phyloP scores from a whole-genome alignment of 53 echinoderm and acorn worm species.

The Arbacia lixula region DNA sequence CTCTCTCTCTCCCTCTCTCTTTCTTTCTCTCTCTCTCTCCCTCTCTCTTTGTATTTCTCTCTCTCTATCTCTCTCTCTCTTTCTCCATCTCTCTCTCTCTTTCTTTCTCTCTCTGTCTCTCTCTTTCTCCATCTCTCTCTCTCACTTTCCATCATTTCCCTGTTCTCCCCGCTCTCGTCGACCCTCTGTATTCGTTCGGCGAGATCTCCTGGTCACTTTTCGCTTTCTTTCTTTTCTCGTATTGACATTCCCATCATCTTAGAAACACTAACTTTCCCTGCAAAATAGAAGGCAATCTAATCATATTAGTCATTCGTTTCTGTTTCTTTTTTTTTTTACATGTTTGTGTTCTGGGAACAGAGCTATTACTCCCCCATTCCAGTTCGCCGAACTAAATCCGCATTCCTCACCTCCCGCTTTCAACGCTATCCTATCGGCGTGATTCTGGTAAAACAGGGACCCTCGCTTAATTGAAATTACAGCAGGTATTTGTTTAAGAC shows the following conservation, averaged over 20 bases:
- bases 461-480: neutral
- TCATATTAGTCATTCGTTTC: too few relatives aligned
- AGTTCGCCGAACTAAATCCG: too few relatives aligned
- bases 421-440: neutral
- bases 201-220: neutral
- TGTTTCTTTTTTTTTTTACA: too few relatives aligned
- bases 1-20: neutral
- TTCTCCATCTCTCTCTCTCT: neutral
- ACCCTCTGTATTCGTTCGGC: neutral
- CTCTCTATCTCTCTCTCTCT: neutral
- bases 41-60: neutral
- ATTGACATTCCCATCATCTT: too few relatives aligned
- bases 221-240: neutral
- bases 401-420: constrained; percentile 4
- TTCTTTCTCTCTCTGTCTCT: neutral
- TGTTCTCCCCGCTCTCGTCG: neutral
- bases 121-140: neutral
- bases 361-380: too few relatives aligned
- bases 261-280: too few relatives aligned
- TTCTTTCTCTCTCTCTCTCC: neutral
- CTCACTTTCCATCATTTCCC: neutral
- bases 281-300: too few relatives aligned
- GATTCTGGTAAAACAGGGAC: neutral
- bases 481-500: constrained; percentile 22
- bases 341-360: too few relatives aligned